Conservation (phyloP, 2,113 vertebrate genomes). For the Apus apus region DNA sequence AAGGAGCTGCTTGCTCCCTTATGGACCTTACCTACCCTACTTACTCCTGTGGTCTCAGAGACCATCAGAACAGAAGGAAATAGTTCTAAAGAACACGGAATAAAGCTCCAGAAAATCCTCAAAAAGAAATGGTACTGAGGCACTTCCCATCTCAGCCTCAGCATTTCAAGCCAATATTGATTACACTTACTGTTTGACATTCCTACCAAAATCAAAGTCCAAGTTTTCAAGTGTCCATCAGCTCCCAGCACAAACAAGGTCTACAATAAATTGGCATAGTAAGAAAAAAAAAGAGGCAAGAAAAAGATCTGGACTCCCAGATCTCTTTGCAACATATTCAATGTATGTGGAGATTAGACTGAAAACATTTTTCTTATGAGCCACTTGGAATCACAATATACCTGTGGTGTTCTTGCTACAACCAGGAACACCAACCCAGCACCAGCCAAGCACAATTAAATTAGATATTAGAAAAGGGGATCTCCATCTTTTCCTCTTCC, state of each 20-base stretch:
- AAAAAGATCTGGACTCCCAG: background rate
- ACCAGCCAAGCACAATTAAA: background rate
- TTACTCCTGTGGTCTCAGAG: background rate
- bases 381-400: background rate
- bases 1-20: background rate
- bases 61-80: background rate
- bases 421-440: background rate
- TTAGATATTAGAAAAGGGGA: background rate
- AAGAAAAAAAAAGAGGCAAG: background rate
- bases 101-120: background rate
- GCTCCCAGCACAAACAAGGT: background rate
- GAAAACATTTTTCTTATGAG: background rate
- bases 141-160: background rate
- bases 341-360: fast-evolving
- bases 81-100: background rate
- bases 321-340: background rate
- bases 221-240: background rate
- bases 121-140: background rate
- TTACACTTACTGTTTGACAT: background rate
- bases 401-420: background rate
- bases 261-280: background rate
- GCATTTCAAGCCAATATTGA: background rate
- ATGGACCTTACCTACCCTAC: fast-evolving
- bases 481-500: background rate
- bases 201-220: background rate